Base-by-base conservation (phyloP, 2,888 invertebrate genomes). In the Napeogenes sylphis region DNA sequence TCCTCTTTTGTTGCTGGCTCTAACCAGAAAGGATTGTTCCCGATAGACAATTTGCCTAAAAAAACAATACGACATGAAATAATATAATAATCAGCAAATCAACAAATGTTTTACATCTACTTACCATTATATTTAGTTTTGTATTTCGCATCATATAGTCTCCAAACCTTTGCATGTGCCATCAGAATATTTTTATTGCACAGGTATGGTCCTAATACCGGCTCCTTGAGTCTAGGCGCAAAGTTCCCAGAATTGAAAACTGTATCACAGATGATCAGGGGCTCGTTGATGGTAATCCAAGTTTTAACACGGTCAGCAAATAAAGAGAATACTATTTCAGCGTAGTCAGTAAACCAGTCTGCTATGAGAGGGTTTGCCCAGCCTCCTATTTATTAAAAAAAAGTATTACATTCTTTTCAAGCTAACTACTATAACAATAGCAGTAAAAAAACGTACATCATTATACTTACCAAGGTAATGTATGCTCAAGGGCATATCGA, bases 271-370 rank as follows among this genome's bases (percentile, higher is more conserved):
- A 88, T 70, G 1, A 83, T 67, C 32, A 79, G 75, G 0, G 95
- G 94, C 72, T 95, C 95, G 76, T 95, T 95, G 62, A 95, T 90
- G 0, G 95, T 95, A 0, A 94, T 89, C 95, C 95, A 95, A 51
- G 87, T 80, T 76, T 91, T 92, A 2, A 94, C 93, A 21, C 93
- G 90, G 71, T 92, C 92, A 0, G 92, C 94, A 69, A 87, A 93
- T 66, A 92, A 83, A 2, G 85, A 82, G 74, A 89, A 92, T 0
- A 91, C 78, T 0, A 93, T 72, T 21, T 90, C 85, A 0, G 94
- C 92, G 73, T 92, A 94, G 72, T 93, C 92, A n/a, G 80, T 87
- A 70, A 93, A 94, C 80, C 92, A 90, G n/a, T 93, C 90, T 6
- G 90, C 87, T 14, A 93, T 91, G 51, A 91, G 82, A 0, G 93